phyloP scores from a whole-genome alignment of 2,888 invertebrate species.

The Phragmatobia fuliginosa region DNA sequence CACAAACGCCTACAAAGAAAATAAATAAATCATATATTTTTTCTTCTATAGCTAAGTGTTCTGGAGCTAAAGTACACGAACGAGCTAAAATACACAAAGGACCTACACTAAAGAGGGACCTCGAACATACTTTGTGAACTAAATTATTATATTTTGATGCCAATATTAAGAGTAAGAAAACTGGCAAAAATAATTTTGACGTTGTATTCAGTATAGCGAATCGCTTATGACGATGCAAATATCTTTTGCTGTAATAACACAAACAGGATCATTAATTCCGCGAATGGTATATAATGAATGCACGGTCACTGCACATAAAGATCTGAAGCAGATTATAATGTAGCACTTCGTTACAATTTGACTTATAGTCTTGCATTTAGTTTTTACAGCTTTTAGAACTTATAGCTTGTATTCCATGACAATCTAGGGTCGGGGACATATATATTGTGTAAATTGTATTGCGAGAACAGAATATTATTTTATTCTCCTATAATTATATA shows the following conservation, averaged over 20 bases:
- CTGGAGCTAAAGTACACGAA: neutral
- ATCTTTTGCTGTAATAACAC: neutral
- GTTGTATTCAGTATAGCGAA: neutral
- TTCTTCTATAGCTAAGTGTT: neutral
- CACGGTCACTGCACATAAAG: slow-evolving; percentile 5
- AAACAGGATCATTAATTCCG: neutral
- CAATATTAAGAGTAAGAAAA: neutral
- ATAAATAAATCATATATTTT: neutral
- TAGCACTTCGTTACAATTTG: neutral
- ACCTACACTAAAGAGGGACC: neutral
- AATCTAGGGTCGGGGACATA: no score
- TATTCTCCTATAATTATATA: no score
- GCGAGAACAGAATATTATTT: no score
- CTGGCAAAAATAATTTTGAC: no score
- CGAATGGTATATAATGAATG: slow-evolving; percentile 6
- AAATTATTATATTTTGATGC: neutral
- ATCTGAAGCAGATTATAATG: slow-evolving; percentile 7
- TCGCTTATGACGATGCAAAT: neutral
- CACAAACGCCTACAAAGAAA: neutral
- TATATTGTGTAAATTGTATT: no score
- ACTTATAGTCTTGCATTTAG: neutral
- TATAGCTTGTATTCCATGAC: neutral
- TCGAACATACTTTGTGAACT: neutral
- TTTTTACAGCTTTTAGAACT: neutral
- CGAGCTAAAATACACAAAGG: neutral